Conservation (phyloP, 2,888 invertebrate genomes). For the Heliconius cydno region DNA sequence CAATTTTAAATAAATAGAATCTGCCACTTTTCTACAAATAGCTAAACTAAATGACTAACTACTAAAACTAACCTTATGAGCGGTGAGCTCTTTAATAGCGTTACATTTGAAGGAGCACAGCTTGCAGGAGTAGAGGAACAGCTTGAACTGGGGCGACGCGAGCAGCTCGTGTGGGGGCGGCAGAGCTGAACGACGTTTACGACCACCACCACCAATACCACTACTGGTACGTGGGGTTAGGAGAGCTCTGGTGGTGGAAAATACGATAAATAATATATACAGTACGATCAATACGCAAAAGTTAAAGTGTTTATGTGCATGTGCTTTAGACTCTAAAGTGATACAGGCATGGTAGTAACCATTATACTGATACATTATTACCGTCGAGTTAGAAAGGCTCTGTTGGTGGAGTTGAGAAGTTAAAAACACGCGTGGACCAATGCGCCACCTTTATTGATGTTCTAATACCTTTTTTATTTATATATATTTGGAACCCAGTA, state of each 20-base stretch:
- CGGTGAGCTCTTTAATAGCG: conserved; percentile 74
- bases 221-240: conserved; percentile 12
- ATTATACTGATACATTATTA: too few species aligned
- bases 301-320: too few species aligned
- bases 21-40: background rate
- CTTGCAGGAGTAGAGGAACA: conserved; percentile 77
- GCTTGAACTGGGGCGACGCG: conserved; percentile 72
- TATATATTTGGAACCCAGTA: too few species aligned
- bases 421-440: too few species aligned
- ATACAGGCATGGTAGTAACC: too few species aligned
- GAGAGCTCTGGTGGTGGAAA: conserved; percentile 36
- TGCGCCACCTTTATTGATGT: too few species aligned
- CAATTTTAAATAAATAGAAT: background rate
- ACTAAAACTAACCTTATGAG: conserved; percentile 65
- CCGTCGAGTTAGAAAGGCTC: too few species aligned
- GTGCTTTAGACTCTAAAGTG: too few species aligned
- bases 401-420: too few species aligned
- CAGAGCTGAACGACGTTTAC: conserved; percentile 61
- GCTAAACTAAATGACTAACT: background rate
- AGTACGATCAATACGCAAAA: too few species aligned
- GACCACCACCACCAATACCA: conserved; percentile 52
- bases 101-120: conserved; percentile 75
- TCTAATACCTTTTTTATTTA: too few species aligned
- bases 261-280: too few species aligned
- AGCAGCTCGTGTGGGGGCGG: conserved; percentile 71